Conservation (phyloP, 2,888 invertebrate species). For the Hirtodrosophila cameraria region DNA sequence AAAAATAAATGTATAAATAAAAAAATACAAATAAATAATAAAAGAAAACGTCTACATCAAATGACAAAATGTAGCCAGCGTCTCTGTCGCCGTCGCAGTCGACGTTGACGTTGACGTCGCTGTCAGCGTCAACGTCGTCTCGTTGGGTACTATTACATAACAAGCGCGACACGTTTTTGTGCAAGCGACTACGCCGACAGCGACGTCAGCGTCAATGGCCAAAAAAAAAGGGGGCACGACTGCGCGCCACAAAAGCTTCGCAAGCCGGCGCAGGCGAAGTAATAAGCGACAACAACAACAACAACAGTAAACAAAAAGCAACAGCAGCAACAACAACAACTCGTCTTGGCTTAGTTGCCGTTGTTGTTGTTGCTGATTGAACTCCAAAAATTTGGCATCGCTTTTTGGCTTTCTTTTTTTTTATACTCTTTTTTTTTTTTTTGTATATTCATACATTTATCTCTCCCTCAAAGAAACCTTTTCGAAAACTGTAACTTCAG, state of each 20-base stretch:
- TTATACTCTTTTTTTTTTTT: constrained; percentile 18
- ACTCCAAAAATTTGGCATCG: constrained; percentile 48
- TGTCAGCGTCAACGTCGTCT: constrained; percentile 15
- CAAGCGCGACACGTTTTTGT: constrained; percentile 61
- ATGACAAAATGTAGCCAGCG: constrained; percentile 49
- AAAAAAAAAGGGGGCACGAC: constrained; percentile 78
- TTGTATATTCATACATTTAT: constrained; percentile 2
- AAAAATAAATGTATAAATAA: constrained; percentile 35
- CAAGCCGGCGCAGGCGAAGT: constrained; percentile 47
- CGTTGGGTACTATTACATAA: constrained; percentile 54
- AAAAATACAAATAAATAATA: constrained; percentile 36
- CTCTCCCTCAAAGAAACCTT: constrained; percentile 26
- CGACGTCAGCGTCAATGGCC: constrained; percentile 28
- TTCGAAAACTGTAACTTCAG: constrained; percentile 40
- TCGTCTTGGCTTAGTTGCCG: constrained; percentile 24
- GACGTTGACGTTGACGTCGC: constrained; percentile 8
- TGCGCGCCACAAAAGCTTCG: constrained; percentile 50
- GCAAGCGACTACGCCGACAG: constrained; percentile 29
- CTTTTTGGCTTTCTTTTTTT: constrained; percentile 54
- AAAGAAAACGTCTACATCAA: constrained; percentile 53
- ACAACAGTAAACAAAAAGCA: constrained; percentile 7
- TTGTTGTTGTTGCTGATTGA: constrained; percentile 39
- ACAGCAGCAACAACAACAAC: constrained; percentile 9
- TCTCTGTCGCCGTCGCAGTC: constrained; percentile 18
- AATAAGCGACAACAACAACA: constrained; percentile 49